phyloP scores from a whole-genome alignment of 2,888 invertebrate species.

The Andrena haemorrhoa region DNA sequence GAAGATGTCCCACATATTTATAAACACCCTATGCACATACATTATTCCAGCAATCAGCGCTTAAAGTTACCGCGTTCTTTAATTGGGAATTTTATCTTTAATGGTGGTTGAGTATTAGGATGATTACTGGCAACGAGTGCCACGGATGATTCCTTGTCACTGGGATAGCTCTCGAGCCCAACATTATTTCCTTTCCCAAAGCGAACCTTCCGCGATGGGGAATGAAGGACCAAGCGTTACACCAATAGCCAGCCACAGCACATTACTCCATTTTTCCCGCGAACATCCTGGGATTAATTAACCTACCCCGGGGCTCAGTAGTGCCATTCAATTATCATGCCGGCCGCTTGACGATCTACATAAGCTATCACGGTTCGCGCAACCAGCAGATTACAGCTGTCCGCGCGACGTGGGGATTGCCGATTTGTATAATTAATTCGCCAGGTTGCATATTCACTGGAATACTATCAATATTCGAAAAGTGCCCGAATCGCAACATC shows the following conservation, averaged over 20 bases:
- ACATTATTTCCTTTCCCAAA: too few relatives aligned
- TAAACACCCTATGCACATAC: too few relatives aligned
- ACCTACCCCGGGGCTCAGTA: slow-evolving; percentile 52
- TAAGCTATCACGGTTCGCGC: slow-evolving; percentile 43
- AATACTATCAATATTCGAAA: slow-evolving; percentile 1
- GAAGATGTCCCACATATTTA: too few relatives aligned
- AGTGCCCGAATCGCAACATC: background rate
- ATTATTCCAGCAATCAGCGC: too few relatives aligned
- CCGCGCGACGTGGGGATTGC: slow-evolving; percentile 34
- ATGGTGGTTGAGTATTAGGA: too few relatives aligned
- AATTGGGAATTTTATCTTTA: too few relatives aligned
- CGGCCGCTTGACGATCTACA: slow-evolving; percentile 61
- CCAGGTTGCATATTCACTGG: slow-evolving; percentile 1
- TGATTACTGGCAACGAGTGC: too few relatives aligned
- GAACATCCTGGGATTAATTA: slow-evolving; percentile 59
- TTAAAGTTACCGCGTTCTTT: too few relatives aligned
- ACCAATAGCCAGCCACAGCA: background rate
- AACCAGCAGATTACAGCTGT: slow-evolving; percentile 53
- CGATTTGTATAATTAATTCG: slow-evolving; percentile 52
- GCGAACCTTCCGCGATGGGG: too few relatives aligned
- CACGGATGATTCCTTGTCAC: too few relatives aligned
- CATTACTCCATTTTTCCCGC: slow-evolving; percentile 40
- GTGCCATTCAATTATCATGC: slow-evolving; percentile 72
- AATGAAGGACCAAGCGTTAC: too few relatives aligned
- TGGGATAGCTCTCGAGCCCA: too few relatives aligned